Evolutionary conservation across 2,797 vertebrate genomes (phyloP), one percentile per base, ranked within the genome.

Genomic region (Premnoplex brunnescens): DNA sequence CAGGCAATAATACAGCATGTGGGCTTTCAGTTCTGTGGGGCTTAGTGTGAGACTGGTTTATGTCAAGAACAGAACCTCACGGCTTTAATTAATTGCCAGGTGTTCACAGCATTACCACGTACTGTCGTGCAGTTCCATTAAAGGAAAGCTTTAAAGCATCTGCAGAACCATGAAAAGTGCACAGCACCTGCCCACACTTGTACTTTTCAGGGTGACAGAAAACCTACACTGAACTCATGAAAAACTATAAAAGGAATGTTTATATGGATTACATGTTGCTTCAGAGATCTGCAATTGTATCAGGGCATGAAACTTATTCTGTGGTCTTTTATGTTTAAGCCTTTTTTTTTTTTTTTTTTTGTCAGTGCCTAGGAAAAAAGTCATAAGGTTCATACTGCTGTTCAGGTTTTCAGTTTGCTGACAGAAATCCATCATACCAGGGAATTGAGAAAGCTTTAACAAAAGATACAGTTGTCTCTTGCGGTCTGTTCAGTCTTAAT

Each of bases 71-170:
- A 84, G 82, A 93, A 75, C 80, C 49, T 91, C 44, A 7, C 46
- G 68, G 60, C 72, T 93, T 93, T 95, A 93, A 91, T 96, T 94
- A 95, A 96, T 89, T 56, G 49, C 83, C 93, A 95, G 80, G 74
- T 97, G 92, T 85, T 85, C 85, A 72, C 56, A 89, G 85, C 95
- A 94, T 58, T 88, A 37, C 91, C 48, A 23, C 1, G 1, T 64
- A 76, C 77, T 85, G 91, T 48, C 27, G 2, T 74, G 49, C 46
- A 73, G 66, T 85, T 96, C 92, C 69, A 56, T 96, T 92, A 95
- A 87, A 96, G 68, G 58, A 91, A 92, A 77, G 48, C 28, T 91
- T 95, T 75, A 37, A 95, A 94, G 73, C 67, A 90, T 92, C 92
- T 92, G 89, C 49, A 86, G 46, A 90, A 71, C 59, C 48, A 51